Evolutionary conservation across 2,888 invertebrate species (phyloP).

Genomic region (Nipponacmea schrenckii): DNA sequence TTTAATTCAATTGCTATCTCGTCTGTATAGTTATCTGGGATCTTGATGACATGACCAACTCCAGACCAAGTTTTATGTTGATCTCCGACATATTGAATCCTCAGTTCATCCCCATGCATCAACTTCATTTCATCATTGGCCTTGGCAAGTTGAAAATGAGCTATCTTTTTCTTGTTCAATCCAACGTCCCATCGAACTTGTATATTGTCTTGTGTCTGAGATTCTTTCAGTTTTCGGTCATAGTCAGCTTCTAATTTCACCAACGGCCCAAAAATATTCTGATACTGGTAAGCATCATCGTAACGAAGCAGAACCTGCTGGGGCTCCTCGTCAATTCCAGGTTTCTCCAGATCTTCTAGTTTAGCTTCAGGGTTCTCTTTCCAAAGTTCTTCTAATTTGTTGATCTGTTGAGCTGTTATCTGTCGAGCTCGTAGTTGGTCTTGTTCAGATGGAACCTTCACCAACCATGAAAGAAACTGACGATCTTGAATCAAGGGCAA

Average conservation of each 20-base stretch:
- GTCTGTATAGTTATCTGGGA: constrained; percentile 86
- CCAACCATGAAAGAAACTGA: constrained; percentile 95
- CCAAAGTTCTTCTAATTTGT: constrained; percentile 98
- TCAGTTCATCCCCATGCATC: constrained; percentile 98
- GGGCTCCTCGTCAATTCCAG: constrained; percentile 97
- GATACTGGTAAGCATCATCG: constrained; percentile 99
- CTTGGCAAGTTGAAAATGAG: constrained; percentile 96
- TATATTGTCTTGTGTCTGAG: constrained; percentile 97
- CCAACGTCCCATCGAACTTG: constrained; percentile 99
- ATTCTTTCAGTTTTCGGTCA: constrained; percentile 96
- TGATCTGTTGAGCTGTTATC: constrained; percentile 96
- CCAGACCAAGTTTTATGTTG: constrained; percentile 96
- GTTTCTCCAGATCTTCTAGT: constrained; percentile 97
- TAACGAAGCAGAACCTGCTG: constrained; percentile 88
- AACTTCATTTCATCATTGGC: constrained; percentile 97
- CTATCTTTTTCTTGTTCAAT: constrained; percentile 96
- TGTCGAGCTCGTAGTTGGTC: constrained; percentile 95
- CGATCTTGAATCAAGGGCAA: constrained; percentile 97
- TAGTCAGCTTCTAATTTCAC: constrained; percentile 98
- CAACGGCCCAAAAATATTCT: constrained; percentile 96
- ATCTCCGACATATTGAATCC: constrained; percentile 89
- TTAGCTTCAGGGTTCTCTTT: constrained; percentile 98
- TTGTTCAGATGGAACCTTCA: constrained; percentile 89
- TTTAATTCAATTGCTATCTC: constrained; percentile 98
- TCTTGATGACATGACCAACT: constrained; percentile 92